Conservation (phyloP, 2,888 invertebrate species). For the Cinara cedri region DNA sequence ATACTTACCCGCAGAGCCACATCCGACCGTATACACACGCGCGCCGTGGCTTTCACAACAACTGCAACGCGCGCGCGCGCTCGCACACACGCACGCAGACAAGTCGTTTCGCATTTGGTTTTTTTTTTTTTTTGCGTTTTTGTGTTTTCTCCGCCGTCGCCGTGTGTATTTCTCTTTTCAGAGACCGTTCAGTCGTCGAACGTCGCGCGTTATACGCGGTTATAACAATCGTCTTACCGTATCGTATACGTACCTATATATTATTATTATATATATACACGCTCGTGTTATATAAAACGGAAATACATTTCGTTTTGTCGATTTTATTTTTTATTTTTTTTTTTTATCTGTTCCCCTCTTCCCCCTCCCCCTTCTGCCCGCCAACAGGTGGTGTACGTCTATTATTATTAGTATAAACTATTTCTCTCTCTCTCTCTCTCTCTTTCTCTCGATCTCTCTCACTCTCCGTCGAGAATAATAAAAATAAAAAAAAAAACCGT, state of each 20-base stretch:
- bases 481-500: no score
- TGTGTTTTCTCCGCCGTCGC: conserved; percentile 14
- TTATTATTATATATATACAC: no score
- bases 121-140: conserved; percentile 5
- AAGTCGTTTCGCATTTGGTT: conserved; percentile 29
- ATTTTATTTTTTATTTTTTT: no score
- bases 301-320: no score
- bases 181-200: conserved; percentile 22
- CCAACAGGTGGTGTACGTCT: background rate
- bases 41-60: conserved; percentile 41
- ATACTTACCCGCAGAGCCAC: background rate
- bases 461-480: no score
- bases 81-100: background rate
- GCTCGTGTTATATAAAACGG: no score
- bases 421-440: no score
- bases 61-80: conserved; percentile 6
- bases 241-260: background rate
- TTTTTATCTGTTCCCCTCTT: no score
- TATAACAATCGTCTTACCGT: background rate
- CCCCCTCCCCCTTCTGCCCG: no score
- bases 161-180: conserved; percentile 34
- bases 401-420: background rate
- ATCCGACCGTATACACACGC: background rate
- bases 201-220: background rate
- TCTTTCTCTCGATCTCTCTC: no score